Base-by-base conservation (phyloP, 1,140 invertebrate species). In the Drosophila kurseongensis region DNA sequence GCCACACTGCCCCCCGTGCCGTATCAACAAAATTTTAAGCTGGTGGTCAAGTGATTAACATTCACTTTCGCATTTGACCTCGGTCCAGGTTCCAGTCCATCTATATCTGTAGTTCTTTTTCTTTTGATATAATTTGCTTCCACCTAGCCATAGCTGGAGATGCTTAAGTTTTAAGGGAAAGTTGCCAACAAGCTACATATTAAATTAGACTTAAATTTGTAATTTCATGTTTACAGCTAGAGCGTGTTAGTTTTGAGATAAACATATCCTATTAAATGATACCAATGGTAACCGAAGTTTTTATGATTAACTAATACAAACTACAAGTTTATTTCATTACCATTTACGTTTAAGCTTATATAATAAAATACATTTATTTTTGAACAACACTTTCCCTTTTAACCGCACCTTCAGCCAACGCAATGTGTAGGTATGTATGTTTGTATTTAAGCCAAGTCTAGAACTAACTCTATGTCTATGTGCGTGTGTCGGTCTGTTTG, bases 1-100 rank as follows among this genome's bases (percentile, higher is more conserved):
- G 90, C 89, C 90, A 91, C 63, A 69, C 32, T 85, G 73, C 63
- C 78, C 78, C 78, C 48, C 71, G 45, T 59, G 80, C 62, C 90
- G 85, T 91, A 90, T 79, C 38, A 88, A 91, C 82, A 91, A 91
- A 91, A 91, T 91, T 91, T 91, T 91, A 91, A 77, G 80, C 90
- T 89, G 80, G 83, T 90, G 90, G 82, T 91, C 90, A 91, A 91
- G 90, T 89, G 82, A 91, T 91, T 91, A 90, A 79, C 62, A 78
- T 73, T 67, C 56, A 55, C 59, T 74, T 72, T 50, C 18, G 9
- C 27, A 29, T n/a, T 50, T 51, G 52, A 57, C 36, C 59, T 48
- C 13, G 38, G 41, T 62, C 51, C 55, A 18, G 14, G 6, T 42
- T 66, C 6, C 35, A n/a, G 56, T 60, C 48, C 48, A 32, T 16